Evolutionary conservation across 2,797 vertebrate genomes (phyloP).

Genomic region (Centroberyx gerrardi): DNA sequence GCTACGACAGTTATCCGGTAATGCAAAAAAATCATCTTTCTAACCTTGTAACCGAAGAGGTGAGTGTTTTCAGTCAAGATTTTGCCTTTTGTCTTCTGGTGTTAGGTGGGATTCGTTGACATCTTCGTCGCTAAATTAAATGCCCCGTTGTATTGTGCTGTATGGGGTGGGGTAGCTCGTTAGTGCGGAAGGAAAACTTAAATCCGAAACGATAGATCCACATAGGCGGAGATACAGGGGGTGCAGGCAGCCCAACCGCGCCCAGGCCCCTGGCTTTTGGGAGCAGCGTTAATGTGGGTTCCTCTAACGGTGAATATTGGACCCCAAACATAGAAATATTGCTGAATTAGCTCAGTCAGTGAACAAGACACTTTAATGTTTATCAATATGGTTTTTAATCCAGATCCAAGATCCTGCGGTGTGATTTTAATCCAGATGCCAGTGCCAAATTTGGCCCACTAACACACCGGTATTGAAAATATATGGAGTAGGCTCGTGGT

Average conservation of each 20-base stretch:
- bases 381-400: not conserved
- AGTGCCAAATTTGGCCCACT: constrained; percentile 46
- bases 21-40: constrained; percentile 13
- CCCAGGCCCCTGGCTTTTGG: constrained; percentile 71
- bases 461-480: constrained; percentile 37
- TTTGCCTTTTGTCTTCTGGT: not conserved
- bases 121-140: constrained; percentile 23
- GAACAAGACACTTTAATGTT: not conserved
- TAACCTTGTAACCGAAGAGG: not conserved
- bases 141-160: constrained; percentile 41
- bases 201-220: constrained; percentile 57
- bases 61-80: not conserved
- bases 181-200: constrained; percentile 78
- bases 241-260: constrained; percentile 72
- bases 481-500: constrained; percentile 5
- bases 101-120: constrained; percentile 2
- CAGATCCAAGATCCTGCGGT: not conserved
- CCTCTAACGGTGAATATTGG: constrained; percentile 23
- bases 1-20: constrained; percentile 14
- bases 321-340: not conserved
- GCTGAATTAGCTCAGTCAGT: not conserved
- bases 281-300: not conserved
- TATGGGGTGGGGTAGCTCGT: constrained; percentile 75
- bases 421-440: constrained; percentile 23
- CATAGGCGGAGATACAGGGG: constrained; percentile 54